Evolutionary conservation across 2,888 invertebrate species (phyloP), one percentile per base, ranked within the genome.

Genomic region (Mongoloraphidia duomilia): DNA sequence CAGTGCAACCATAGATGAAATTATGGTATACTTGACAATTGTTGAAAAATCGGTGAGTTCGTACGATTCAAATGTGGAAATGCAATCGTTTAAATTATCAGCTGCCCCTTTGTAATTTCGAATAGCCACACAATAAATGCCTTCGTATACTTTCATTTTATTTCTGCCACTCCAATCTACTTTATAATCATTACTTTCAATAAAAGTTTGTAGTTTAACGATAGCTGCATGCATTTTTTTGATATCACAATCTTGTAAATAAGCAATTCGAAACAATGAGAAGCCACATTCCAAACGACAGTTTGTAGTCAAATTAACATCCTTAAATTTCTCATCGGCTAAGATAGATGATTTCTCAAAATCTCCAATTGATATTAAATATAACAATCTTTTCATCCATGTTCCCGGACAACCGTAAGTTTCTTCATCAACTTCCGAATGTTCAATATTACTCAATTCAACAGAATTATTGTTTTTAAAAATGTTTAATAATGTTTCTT

Each of bases 161-260:
- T 85, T 85, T 43, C 82, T 67, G 26, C 81, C 68, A 61, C 83
- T 83, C 84, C 84, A 85, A 61, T 85, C 82, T 34, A 81, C 82
- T 41, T 79, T 79, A 62, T 78, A 74, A 58, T 77, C 46, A 14
- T 40, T 37, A 11, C 43, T 46, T 11, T 56, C 54, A 41, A 57
- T 49, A 17, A 56, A 45, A 13, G 13, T 42, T 9, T 43, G 46
- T 39, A 54, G 49, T n/a, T 51, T 42, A 10, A 36, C 41, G 14
- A 58, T 53, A 12, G 50, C 50, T 12, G 47, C 47, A 8, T 50
- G 4, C 41, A 62, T 61, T 8, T 55, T 56, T 49, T 56, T 57
- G 12, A 58, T 56, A 45, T 63, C 52, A 47, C 60, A 58, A 17
- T 59, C 60, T 44, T 59, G 59, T 44, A 64, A 60, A 49, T 61